Conservation (phyloP, 2,113 vertebrate species). For the Azemiops feae region DNA sequence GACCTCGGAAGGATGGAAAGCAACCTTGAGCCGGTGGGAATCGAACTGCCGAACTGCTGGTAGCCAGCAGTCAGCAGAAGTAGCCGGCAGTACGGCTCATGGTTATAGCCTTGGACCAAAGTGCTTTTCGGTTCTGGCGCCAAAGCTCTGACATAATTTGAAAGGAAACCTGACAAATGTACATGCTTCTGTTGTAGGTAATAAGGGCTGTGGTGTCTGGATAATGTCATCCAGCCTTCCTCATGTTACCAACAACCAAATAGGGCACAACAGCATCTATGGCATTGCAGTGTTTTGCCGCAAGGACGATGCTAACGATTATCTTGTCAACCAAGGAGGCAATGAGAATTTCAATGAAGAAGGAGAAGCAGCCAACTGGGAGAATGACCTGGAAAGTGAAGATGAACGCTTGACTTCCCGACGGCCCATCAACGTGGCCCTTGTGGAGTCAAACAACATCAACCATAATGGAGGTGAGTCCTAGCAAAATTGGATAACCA, state of each 20-base stretch:
- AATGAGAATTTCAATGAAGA: constrained; percentile 86
- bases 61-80: too few relatives aligned
- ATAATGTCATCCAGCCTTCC: constrained; percentile 89
- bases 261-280: constrained; percentile 86
- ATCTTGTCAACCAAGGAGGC: constrained; percentile 71
- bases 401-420: constrained; percentile 75
- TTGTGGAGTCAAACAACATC: constrained; percentile 87
- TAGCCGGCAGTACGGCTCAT: too few relatives aligned
- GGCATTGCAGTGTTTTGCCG: constrained; percentile 86
- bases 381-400: constrained; percentile 83
- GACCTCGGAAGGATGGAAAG: too few relatives aligned
- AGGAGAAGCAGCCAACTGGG: constrained; percentile 80
- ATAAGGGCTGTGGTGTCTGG: constrained; percentile 89
- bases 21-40: too few relatives aligned
- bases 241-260: constrained; percentile 81
- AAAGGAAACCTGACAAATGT: background rate
- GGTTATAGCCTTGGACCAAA: background rate
- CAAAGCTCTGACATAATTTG: background rate
- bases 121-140: background rate
- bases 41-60: too few relatives aligned
- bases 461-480: constrained; percentile 81
- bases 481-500: accelerated
- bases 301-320: constrained; percentile 76
- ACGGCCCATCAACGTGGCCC: constrained; percentile 74
- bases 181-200: constrained; percentile 66